These are phyloP conservation scores for Leptoclinus maculatus DNA, from an alignment of 2,797 vertebrate genomes.

Conservation along the genomic window DNA sequence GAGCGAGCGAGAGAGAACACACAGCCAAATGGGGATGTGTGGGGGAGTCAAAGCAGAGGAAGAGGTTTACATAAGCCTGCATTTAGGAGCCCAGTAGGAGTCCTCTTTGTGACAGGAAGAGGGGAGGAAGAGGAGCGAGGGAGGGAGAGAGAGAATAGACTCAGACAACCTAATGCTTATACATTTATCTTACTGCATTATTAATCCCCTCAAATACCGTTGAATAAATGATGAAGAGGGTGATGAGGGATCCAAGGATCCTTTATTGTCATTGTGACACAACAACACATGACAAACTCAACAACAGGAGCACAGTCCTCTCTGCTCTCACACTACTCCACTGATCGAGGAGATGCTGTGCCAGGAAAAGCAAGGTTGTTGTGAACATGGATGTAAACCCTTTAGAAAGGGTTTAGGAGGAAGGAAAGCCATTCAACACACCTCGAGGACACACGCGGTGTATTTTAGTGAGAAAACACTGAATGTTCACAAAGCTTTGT, in stretches of 20 bases:
- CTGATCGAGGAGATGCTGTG: no score
- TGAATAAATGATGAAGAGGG: slow-evolving; percentile 70
- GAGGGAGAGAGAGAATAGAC: slow-evolving; percentile 41
- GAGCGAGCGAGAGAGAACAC: background rate
- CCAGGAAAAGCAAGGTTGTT: no score
- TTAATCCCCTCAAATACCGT: slow-evolving; percentile 70
- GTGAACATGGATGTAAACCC: no score
- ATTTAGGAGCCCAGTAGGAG: slow-evolving; percentile 65
- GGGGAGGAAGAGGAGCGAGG: slow-evolving; percentile 16
- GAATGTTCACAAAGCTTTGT: no score
- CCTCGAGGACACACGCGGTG: no score
- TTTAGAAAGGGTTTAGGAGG: no score
- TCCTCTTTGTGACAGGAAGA: slow-evolving; percentile 41
- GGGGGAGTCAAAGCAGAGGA: slow-evolving; percentile 53
- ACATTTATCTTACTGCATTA: slow-evolving; percentile 69
- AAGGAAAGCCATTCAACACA: no score
- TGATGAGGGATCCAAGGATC: slow-evolving; percentile 13
- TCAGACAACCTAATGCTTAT: slow-evolving; percentile 57
- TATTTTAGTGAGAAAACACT: no score
- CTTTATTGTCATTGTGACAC: no score
- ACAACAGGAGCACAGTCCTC: no score
- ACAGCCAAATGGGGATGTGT: slow-evolving; percentile 28
- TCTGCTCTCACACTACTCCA: no score
- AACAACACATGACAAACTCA: no score
- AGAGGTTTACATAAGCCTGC: slow-evolving; percentile 64